phyloP scores from a whole-genome alignment of 2,797 vertebrate species.

The Tolypeutes matacus region DNA sequence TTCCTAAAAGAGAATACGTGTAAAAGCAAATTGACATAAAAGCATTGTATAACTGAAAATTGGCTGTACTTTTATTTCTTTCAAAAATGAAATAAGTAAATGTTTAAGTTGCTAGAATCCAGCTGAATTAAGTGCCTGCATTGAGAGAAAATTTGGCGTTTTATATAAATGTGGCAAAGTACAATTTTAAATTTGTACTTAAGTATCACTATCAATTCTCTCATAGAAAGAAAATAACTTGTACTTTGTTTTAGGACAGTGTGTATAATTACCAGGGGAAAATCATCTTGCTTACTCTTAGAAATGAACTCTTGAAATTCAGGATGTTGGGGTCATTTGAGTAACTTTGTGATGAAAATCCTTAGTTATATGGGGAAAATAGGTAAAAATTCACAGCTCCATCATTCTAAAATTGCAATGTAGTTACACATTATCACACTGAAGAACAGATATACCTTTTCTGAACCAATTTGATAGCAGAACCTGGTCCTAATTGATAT shows the following conservation, averaged over 20 bases:
- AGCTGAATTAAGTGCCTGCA: slow-evolving; percentile 1
- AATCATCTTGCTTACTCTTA: slow-evolving; percentile 14
- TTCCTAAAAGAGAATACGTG: slow-evolving; percentile 35
- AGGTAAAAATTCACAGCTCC: background rate
- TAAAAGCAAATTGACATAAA: slow-evolving; percentile 25
- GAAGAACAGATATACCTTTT: background rate
- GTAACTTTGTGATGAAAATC: slow-evolving; percentile 48
- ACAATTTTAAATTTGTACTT: slow-evolving; percentile 5
- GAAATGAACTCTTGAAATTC: slow-evolving; percentile 54
- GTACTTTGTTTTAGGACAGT: background rate
- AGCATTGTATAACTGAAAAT: background rate
- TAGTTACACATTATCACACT: background rate
- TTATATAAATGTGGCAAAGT: slow-evolving; percentile 35
- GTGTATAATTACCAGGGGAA: background rate
- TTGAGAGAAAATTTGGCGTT: slow-evolving; percentile 22
- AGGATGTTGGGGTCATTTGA: background rate
- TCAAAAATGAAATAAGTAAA: slow-evolving; percentile 37
- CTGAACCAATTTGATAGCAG: background rate
- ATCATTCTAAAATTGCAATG: background rate
- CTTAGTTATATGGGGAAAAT: background rate
- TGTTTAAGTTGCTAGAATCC: slow-evolving; percentile 7
- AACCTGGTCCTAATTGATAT: background rate
- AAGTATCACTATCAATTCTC: slow-evolving; percentile 20
- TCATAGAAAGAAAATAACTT: slow-evolving; percentile 8
- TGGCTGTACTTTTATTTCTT: slow-evolving; percentile 30